Evolutionary conservation across 2,797 vertebrate species (phyloP), one percentile per base, ranked within the genome.

Genomic region (Sebastes variabilis): DNA sequence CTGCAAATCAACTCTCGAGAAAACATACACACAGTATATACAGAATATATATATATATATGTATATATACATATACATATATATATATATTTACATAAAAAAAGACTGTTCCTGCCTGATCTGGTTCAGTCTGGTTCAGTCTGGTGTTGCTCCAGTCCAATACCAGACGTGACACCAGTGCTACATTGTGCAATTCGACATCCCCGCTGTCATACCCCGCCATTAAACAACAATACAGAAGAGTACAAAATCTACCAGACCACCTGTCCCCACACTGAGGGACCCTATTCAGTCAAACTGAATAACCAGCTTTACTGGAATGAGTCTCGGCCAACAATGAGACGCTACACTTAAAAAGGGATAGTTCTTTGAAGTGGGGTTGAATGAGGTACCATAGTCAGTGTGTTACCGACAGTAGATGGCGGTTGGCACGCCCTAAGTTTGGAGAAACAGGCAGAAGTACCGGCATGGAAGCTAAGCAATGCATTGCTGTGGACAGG

Each of bases 171-270:
- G 16, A 83, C 75, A 87, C 81, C 67, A 66, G 77, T 94, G 93
- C 93, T 94, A 93, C 92, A 92, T 93, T 92, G 90, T 91, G 91
- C 89, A 88, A 87, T 82, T 77, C 5, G 24, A 77, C 79, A 68
- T 76, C 88, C 77, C 82, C 29, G 2, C 74, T 71, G 73, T 78
- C 22, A 54, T 27, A 66, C 60, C 81, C 61, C 24, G 24, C 38
- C 8, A 49, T 67, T 24, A 80, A 46, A 72, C 54, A 36, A 80
- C 59, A 22, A 72, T 22, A 81, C 46, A 77, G 68, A 72, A 67
- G 65, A 82, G 77, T 87, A 89, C 27, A 89, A 87, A 82, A 79
- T 72, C 81, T 12, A 67, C 36, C 61, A 29, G 70, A 76, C 54
- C 71, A 30, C 11, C 64, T 24, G 65, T 56, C 67, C 77, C 56